A percentile compares a stretch with the other conserved stretches of the same genome.
Conservation (phyloP, 2,113 vertebrate genomes). For the Phoenicopterus ruber region DNA sequence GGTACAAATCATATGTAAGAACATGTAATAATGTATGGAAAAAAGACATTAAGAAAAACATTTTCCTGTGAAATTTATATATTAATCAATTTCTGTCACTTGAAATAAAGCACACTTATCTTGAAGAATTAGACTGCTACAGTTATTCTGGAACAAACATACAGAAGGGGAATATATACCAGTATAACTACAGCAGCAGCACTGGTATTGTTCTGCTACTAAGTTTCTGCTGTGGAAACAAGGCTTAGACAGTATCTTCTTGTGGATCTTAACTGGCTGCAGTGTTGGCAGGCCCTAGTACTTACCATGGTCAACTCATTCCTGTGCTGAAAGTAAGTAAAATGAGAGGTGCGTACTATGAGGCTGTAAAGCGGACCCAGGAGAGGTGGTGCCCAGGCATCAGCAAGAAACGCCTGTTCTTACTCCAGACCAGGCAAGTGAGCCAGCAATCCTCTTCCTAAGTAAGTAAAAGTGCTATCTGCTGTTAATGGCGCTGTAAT, state of each 20-base stretch:
- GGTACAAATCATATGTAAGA: neutral
- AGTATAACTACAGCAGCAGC: neutral
- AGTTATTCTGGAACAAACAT: neutral
- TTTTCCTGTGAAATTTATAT: neutral
- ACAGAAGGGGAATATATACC: neutral
- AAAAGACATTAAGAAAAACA: neutral
- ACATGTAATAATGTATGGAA: neutral
- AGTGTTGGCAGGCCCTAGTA: neutral
- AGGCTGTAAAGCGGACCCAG: neutral
- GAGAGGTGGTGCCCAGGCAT: too few relatives aligned
- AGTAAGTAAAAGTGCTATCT: too few relatives aligned
- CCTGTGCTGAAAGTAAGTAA: neutral
- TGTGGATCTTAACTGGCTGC: neutral
- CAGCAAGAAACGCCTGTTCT: neutral
- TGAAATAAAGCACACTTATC: slow-evolving; percentile 32
- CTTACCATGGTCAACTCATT: neutral
- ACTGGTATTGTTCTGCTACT: neutral
- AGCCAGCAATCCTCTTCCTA: too few relatives aligned
- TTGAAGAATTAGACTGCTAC: neutral
- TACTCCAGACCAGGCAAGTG: neutral
- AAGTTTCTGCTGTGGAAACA: neutral
- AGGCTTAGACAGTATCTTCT: neutral
- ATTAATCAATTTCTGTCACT: neutral
- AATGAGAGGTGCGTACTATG: accelerated
- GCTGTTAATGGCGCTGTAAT: neutral